phyloP scores from a whole-genome alignment of 2,888 invertebrate species.

The Clitarchus hookeri region DNA sequence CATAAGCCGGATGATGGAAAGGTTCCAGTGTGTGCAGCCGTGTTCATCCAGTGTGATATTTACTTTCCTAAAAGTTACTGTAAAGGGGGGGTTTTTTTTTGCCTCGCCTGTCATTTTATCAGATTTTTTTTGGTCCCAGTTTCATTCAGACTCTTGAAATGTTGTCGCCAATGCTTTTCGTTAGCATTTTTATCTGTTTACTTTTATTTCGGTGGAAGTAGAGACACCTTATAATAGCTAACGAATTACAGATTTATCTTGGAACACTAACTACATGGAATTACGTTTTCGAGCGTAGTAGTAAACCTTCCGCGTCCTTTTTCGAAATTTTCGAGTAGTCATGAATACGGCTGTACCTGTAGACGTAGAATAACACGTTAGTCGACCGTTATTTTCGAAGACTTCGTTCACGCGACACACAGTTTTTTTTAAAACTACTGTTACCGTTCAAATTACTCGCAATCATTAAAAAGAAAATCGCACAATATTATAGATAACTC shows the following conservation, averaged over 20 bases:
- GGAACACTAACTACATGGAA: neutral
- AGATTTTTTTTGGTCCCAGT: neutral
- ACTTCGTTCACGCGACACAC: neutral
- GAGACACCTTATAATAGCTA: neutral
- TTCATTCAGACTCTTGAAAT: neutral
- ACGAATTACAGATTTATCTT: neutral
- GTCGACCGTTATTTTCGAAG: neutral
- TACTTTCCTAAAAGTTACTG: neutral
- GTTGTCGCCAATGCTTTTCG: too few species aligned
- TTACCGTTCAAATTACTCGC: conserved; percentile 32
- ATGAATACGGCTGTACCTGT: conserved; percentile 36
- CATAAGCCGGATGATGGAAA: neutral
- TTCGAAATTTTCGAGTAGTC: neutral
- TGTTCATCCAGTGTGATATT: neutral
- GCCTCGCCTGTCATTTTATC: neutral
- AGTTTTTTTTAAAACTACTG: conserved; percentile 29
- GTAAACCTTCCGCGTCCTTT: neutral
- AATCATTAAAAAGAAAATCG: conserved; percentile 33
- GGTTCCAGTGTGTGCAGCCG: neutral
- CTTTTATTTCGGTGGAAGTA: neutral
- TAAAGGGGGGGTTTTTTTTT: neutral
- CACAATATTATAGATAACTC: conserved; percentile 38
- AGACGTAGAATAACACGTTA: conserved; percentile 19
- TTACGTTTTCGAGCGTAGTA: neutral
- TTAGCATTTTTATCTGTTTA: neutral